These are phyloP conservation scores for Alsophila aescularia DNA, from an alignment of 2,888 invertebrate genomes.

Conservation along the genomic window DNA sequence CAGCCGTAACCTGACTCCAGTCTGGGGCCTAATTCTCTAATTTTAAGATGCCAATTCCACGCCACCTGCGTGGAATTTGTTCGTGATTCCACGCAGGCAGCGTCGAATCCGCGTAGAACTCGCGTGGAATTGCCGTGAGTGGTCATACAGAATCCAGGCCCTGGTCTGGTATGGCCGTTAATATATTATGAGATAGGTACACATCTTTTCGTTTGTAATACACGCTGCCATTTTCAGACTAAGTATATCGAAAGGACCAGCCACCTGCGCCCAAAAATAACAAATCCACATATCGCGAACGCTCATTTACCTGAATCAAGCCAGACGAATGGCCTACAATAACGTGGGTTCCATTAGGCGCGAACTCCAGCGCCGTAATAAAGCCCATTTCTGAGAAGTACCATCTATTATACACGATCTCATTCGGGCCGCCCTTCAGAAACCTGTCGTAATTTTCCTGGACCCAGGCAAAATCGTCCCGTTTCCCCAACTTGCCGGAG, in stretches of 20 bases:
- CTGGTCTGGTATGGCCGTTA: no score
- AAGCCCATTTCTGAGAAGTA: conserved; percentile 62
- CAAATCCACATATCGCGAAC: conserved; percentile 3
- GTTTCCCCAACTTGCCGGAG: conserved; percentile 39
- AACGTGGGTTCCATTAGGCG: conserved; percentile 69
- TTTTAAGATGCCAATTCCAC: no score
- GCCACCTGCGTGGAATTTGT: no score
- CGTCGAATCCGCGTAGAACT: no score
- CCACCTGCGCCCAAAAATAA: conserved; percentile 13
- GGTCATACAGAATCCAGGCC: no score
- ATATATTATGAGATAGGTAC: background rate
- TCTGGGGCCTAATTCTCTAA: no score
- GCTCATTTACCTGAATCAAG: conserved; percentile 71
- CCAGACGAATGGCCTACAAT: conserved; percentile 78
- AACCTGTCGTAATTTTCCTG: conserved; percentile 56
- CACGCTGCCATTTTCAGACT: background rate
- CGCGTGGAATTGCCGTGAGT: no score
- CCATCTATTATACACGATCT: conserved; percentile 62
- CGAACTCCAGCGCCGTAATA: conserved; percentile 68
- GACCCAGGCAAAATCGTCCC: conserved; percentile 52
- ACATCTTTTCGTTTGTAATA: background rate
- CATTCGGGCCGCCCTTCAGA: conserved; percentile 57
- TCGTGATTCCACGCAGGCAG: no score
- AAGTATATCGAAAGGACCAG: background rate
- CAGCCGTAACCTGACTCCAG: no score